These are phyloP conservation scores for Amblyraja radiata DNA, from an alignment of 2,797 vertebrate genomes.

Conservation along the genomic window DNA sequence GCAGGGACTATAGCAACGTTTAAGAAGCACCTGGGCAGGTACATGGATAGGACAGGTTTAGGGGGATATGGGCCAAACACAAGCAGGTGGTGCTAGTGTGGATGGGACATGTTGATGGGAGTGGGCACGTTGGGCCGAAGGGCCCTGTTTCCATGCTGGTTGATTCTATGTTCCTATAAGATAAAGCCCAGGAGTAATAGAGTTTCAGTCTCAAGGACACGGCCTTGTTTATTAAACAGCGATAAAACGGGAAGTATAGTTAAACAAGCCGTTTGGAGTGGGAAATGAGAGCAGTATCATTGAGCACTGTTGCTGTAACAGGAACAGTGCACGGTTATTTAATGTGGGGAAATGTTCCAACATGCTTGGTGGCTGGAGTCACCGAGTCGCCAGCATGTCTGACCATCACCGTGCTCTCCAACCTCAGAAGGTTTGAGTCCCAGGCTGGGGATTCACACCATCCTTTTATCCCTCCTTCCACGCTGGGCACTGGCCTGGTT, in stretches of 20 bases:
- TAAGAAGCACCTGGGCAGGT: no score
- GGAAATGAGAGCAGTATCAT: background rate
- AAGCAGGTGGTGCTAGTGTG: no score
- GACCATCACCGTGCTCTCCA: no score
- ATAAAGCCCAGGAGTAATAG: background rate
- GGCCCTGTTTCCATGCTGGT: no score
- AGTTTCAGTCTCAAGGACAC: background rate
- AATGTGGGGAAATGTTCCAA: background rate
- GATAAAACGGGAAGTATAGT: background rate
- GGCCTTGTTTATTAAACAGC: background rate
- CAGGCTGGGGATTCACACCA: background rate
- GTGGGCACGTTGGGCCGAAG: no score
- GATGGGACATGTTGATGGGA: no score
- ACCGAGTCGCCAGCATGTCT: background rate
- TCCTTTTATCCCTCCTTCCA: background rate
- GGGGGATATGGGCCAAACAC: no score
- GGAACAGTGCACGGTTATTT: background rate
- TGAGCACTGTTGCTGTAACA: background rate
- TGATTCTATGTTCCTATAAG: no score
- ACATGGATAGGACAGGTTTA: no score
- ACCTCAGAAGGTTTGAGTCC: background rate
- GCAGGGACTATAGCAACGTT: no score
- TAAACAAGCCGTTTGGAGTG: background rate
- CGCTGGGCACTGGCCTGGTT: no score
- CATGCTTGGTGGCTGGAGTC: background rate